Percentiles rank a stretch among this genome's conserved stretches.
Conservation (phyloP, 2,888 invertebrate genomes). For the Volucella inanis region DNA sequence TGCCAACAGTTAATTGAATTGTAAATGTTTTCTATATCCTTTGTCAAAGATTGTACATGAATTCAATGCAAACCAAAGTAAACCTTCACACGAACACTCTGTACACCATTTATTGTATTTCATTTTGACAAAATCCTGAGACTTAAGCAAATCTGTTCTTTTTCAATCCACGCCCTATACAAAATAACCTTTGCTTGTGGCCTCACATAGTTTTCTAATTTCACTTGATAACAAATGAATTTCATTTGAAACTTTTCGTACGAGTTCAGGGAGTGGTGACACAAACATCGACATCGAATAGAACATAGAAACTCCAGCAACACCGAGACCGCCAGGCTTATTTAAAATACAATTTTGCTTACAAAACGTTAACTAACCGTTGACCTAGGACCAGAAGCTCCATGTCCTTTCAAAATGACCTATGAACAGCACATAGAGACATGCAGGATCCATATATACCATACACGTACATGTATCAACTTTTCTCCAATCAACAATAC, state of each 20-base stretch:
- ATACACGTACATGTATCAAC: not conserved
- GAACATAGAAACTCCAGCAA: constrained; percentile 15
- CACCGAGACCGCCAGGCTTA: constrained; percentile 52
- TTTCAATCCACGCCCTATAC: constrained; percentile 17
- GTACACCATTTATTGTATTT: constrained; percentile 13
- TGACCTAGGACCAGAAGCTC: constrained; percentile 45
- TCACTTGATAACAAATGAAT: constrained; percentile 44
- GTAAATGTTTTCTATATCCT: not conserved
- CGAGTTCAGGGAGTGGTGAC: not conserved
- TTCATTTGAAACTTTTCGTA: constrained; percentile 31
- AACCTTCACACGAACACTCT: no score
- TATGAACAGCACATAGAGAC: constrained; percentile 45
- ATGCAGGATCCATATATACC: constrained; percentile 33
- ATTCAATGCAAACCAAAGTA: not conserved
- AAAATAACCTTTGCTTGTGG: constrained; percentile 16
- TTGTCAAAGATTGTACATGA: not conserved
- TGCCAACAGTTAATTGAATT: not conserved
- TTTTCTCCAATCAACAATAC: constrained; percentile 26
- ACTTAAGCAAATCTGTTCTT: constrained; percentile 23
- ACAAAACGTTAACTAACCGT: constrained; percentile 54
- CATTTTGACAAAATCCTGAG: constrained; percentile 21
- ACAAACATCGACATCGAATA: not conserved
- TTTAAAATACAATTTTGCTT: constrained; percentile 65
- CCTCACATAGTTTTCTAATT: constrained; percentile 30
- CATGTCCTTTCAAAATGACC: constrained; percentile 56